Conservation (phyloP, 2,888 invertebrate species). For the Phengaris arion region DNA sequence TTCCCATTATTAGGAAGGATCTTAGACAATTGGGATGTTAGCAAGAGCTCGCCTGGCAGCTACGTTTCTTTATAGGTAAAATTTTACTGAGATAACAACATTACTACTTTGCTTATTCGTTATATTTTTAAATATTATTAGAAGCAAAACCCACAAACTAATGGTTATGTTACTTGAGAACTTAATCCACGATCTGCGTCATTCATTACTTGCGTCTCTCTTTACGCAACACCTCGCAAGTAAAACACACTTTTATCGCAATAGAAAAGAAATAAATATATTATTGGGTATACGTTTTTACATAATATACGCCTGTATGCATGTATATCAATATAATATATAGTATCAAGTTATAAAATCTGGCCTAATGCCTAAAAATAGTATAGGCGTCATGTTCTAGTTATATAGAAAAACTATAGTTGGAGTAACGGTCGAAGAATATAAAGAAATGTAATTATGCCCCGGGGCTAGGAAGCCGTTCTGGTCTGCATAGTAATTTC, state of each 20-base stretch:
- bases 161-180: neutral
- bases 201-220: neutral
- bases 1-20: too few relatives aligned
- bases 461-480: neutral
- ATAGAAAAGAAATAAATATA: too few relatives aligned
- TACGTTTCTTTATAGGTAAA: too few relatives aligned
- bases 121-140: too few relatives aligned
- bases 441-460: neutral
- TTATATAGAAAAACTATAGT: slow-evolving; percentile 1
- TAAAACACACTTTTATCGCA: too few relatives aligned
- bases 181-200: neutral
- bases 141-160: too few relatives aligned
- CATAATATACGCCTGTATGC: neutral
- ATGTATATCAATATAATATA: too few relatives aligned
- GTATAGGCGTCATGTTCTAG: neutral
- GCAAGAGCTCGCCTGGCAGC: too few relatives aligned
- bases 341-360: neutral
- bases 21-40: too few relatives aligned
- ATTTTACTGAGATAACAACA: too few relatives aligned
- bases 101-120: too few relatives aligned
- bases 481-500: neutral
- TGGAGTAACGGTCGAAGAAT: neutral
- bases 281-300: neutral
- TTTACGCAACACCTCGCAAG: neutral
- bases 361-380: neutral